phyloP scores from a whole-genome alignment of 2,797 vertebrate species.

The Hyperoplus immaculatus region DNA sequence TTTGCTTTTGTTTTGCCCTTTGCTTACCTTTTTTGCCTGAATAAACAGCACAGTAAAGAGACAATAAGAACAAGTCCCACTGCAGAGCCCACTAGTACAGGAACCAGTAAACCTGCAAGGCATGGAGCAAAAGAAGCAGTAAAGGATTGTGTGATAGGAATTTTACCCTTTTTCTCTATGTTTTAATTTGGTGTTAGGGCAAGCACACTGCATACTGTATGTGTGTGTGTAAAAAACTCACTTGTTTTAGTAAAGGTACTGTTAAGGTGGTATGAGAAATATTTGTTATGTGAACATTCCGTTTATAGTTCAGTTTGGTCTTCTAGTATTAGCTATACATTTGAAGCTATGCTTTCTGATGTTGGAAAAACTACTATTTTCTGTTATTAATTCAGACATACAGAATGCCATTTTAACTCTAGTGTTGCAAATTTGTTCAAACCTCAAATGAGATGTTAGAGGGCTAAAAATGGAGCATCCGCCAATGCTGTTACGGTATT shows the following conservation, averaged over 20 bases:
- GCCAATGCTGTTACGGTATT: not conserved
- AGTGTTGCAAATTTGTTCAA: not conserved
- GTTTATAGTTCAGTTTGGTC: conserved; percentile 11
- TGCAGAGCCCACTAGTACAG: conserved; percentile 79
- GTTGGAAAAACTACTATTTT: not conserved
- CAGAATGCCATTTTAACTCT: not conserved
- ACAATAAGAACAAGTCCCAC: conserved; percentile 84
- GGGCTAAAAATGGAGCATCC: not conserved
- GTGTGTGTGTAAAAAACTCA: not conserved
- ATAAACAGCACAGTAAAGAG: conserved; percentile 82
- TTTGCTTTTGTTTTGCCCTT: not conserved
- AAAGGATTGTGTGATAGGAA: conserved; percentile 18
- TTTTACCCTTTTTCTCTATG: not conserved
- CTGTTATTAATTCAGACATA: not conserved
- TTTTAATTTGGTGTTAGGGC: not conserved
- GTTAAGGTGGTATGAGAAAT: conserved; percentile 4
- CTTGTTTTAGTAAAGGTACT: not conserved
- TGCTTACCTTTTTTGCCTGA: conserved; percentile 88
- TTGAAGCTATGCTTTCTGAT: not conserved
- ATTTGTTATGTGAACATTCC: not conserved
- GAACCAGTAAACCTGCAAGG: conserved; percentile 86
- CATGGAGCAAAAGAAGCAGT: conserved; percentile 51
- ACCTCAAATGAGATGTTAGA: conserved; percentile 8
- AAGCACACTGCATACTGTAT: not conserved
- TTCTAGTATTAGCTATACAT: not conserved